Conservation (phyloP, 1,140 invertebrate species). For the Macrobrachium nipponense region DNA sequence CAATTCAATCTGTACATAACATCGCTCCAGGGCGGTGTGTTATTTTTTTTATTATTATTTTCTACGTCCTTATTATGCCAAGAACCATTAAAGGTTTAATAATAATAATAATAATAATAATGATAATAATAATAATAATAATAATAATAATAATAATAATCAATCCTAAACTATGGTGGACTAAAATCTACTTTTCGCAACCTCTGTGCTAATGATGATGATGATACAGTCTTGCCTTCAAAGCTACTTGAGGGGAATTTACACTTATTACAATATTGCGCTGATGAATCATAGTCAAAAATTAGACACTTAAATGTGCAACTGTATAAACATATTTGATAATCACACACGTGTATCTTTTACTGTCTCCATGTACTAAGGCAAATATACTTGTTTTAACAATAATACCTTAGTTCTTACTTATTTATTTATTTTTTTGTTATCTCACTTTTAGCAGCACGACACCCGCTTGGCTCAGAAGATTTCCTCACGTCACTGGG, state of each 20-base stretch:
- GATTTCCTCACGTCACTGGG: not conserved
- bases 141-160: conserved; percentile 37
- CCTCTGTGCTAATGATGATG: too few relatives aligned
- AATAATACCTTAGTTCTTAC: conserved; percentile 36
- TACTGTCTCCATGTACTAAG: conserved; percentile 32
- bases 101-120: conserved; percentile 45
- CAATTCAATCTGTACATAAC: conserved; percentile 54
- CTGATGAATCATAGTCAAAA: conserved; percentile 57
- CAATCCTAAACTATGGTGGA: conserved; percentile 32
- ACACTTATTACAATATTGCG: conserved; percentile 61
- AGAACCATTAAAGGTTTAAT: conserved; percentile 19
- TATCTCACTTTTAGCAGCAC: conserved; percentile 16
- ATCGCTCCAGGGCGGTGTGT: not conserved
- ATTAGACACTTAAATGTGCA: conserved; percentile 60
- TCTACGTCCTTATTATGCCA: not conserved
- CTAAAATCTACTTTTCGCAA: not conserved
- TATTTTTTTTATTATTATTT: not conserved
- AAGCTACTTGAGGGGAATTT: conserved; percentile 57
- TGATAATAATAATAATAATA: conserved; percentile 39
- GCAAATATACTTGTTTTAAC: conserved; percentile 51
- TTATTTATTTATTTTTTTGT: conserved; percentile 13
- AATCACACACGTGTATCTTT: conserved; percentile 53
- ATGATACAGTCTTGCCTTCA: conserved; percentile 39
- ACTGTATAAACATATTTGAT: conserved; percentile 58
- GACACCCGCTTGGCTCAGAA: conserved; percentile 36